These are phyloP conservation scores for Plebejus argus DNA, from an alignment of 2,888 invertebrate species.

Conservation along the genomic window DNA sequence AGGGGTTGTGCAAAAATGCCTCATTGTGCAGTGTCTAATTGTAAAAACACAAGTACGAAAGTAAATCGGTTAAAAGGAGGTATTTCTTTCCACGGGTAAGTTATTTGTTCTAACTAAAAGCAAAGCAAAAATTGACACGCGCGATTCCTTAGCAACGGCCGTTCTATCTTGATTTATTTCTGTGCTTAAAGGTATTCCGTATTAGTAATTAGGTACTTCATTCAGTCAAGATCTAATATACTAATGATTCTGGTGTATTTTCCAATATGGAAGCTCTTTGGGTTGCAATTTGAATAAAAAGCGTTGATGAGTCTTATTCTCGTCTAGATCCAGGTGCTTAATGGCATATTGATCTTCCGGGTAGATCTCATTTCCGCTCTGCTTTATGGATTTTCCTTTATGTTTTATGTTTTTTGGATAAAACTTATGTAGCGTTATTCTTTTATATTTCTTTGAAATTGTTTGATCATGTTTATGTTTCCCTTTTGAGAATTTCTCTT, in stretches of 20 bases:
- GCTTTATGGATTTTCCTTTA: conserved; percentile 53
- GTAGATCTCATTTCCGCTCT: conserved; percentile 52
- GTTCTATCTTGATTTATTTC: too few species aligned
- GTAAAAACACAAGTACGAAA: too few species aligned
- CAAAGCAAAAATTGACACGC: too few species aligned
- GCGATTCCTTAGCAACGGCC: too few species aligned
- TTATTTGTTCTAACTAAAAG: too few species aligned
- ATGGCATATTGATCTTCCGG: conserved; percentile 63
- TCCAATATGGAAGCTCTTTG: conserved; percentile 60
- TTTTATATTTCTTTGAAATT: conserved; percentile 45
- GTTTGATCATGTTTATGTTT: background rate
- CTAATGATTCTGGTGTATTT: conserved; percentile 47
- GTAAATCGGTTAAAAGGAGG: too few species aligned
- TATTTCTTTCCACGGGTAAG: too few species aligned
- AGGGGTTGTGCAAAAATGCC: too few species aligned
- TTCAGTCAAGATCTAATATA: background rate
- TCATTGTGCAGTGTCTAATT: too few species aligned
- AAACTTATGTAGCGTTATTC: conserved; percentile 67
- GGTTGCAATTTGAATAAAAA: conserved; percentile 53
- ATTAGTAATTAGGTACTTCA: too few species aligned
- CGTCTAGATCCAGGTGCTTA: conserved; percentile 54
- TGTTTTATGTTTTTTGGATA: conserved; percentile 73
- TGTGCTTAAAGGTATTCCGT: too few species aligned
- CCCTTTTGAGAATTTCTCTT: conserved; percentile 32
- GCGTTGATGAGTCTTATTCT: conserved; percentile 49